These are phyloP conservation scores for Parnassius smintheus DNA, from an alignment of 2,888 invertebrate genomes.

Conservation along the genomic window DNA sequence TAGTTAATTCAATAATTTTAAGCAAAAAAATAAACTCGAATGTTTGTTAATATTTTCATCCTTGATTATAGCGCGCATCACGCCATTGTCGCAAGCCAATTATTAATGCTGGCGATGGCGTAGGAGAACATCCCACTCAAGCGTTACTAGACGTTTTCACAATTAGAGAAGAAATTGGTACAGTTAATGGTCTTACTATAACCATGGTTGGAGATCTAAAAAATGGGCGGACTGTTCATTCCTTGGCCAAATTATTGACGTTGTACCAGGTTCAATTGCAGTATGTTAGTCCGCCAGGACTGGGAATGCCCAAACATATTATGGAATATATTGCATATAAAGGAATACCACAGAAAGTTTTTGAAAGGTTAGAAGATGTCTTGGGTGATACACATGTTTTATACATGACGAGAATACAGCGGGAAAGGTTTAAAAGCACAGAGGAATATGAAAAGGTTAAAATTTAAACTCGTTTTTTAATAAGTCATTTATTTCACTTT, in stretches of 20 bases:
- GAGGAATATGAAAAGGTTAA: conserved; percentile 93
- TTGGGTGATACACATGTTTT: conserved; percentile 97
- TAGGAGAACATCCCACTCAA: conserved; percentile 98
- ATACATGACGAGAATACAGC: conserved; percentile 99
- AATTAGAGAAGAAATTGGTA: conserved; percentile 99
- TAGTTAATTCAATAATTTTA: not conserved
- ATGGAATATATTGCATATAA: conserved; percentile 88
- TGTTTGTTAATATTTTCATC: not conserved
- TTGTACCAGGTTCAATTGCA: conserved; percentile 95
- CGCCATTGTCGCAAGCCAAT: conserved; percentile 92
- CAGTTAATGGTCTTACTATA: conserved; percentile 97
- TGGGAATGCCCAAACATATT: conserved; percentile 96
- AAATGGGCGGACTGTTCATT: conserved; percentile 99
- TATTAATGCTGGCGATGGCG: conserved; percentile 99
- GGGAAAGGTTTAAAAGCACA: conserved; percentile 91
- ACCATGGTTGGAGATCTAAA: conserved; percentile 99
- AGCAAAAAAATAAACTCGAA: too few species aligned
- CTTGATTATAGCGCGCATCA: conserved; percentile 86
- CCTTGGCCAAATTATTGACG: conserved; percentile 95
- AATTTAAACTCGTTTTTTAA: not conserved
- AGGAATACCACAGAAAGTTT: conserved; percentile 89
- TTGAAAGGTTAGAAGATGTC: conserved; percentile 89
- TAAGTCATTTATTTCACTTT: too few species aligned
- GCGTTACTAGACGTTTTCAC: conserved; percentile 98
- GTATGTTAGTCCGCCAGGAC: conserved; percentile 92